These are phyloP conservation scores for Synanthedon formicaeformis DNA, from an alignment of 2,888 invertebrate genomes.

Conservation along the genomic window DNA sequence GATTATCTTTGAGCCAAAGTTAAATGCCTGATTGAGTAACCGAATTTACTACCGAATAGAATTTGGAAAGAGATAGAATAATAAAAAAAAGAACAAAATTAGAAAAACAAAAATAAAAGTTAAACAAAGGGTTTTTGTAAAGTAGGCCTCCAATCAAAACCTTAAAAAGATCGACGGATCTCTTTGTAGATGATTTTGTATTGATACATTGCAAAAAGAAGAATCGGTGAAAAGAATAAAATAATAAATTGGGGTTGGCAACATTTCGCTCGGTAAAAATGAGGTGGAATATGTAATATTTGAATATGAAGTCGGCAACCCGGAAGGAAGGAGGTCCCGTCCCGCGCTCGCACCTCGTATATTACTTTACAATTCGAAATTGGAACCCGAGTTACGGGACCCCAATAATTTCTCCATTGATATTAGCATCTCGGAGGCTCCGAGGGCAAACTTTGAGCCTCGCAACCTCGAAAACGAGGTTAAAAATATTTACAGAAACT, in stretches of 20 bases:
- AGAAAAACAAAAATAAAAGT: too few relatives aligned
- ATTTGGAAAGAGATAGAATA: too few relatives aligned
- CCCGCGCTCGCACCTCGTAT: not conserved
- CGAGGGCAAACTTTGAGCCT: slow-evolving; percentile 10
- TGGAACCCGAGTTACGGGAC: slow-evolving; percentile 1
- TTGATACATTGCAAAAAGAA: too few relatives aligned
- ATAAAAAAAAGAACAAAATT: too few relatives aligned
- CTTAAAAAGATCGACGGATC: too few relatives aligned
- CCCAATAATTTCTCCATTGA: slow-evolving; percentile 4
- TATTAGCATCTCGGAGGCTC: not conserved
- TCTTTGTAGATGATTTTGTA: too few relatives aligned
- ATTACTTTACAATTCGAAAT: slow-evolving; percentile 3
- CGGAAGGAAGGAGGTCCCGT: not conserved
- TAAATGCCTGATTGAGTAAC: too few relatives aligned
- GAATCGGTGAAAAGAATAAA: not conserved
- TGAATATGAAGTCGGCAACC: not conserved
- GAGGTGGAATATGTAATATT: not conserved
- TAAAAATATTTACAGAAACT: slow-evolving; percentile 12
- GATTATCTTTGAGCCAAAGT: too few relatives aligned
- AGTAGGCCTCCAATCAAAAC: too few relatives aligned
- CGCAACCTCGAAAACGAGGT: slow-evolving; percentile 11
- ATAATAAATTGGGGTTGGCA: not conserved
- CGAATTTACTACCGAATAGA: too few relatives aligned
- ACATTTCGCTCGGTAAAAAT: not conserved
- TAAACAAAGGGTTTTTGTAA: too few relatives aligned